Base-by-base conservation (phyloP, 1,140 invertebrate genomes). In the Anthonomus grandis region DNA sequence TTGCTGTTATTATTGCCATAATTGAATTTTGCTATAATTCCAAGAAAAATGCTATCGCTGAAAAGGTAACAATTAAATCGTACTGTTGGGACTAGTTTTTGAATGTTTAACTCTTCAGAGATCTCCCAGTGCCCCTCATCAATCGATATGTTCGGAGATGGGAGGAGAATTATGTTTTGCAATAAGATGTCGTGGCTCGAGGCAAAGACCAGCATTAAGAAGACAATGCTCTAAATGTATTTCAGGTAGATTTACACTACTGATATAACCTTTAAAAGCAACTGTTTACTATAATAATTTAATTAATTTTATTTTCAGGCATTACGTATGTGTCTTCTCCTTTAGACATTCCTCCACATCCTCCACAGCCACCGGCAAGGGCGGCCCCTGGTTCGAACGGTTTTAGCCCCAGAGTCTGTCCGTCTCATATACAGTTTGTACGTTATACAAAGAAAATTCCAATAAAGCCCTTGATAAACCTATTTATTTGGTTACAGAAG, bases 21-120 rank as follows among this genome's bases (percentile, higher is more conserved):
- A 79, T 85, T 62, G 90, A 92, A 74, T 91, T 93, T 71, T 87
- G 87, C 63, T 89, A 87, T 78, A 90, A 89, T 71, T 85, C 86
- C 0, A 85, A 83, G 64, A 83, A 81, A 71, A 86, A 83, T 70
- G 80, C 84, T 39, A 72, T 80, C 38, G 75, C 78, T 13, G 86
- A 89, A 71, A 81, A 81, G 74, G 85, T 87, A 71, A 78, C n/a
- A n/a, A n/a, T 75, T 75, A 38, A 17, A 18, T 44, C 15, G 17
- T 4, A 5, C 22, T 21, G 2, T 1, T 12, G 18, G 4, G 17
- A n/a, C 17, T 1, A 17, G 12, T 1, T 17, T 22, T 4, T 45
- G 12, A 10, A 18, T 23, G 25, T 8, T 0, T 1, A 45, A 0
- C 22, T 36, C 63, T 57, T 17, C 44, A 70, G 68, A 53, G 65